Percentiles rank a stretch among this genome's conserved stretches.
phyloP scores from a whole-genome alignment of 2,797 vertebrate genomes.

The Cyclopterus lumpus region DNA sequence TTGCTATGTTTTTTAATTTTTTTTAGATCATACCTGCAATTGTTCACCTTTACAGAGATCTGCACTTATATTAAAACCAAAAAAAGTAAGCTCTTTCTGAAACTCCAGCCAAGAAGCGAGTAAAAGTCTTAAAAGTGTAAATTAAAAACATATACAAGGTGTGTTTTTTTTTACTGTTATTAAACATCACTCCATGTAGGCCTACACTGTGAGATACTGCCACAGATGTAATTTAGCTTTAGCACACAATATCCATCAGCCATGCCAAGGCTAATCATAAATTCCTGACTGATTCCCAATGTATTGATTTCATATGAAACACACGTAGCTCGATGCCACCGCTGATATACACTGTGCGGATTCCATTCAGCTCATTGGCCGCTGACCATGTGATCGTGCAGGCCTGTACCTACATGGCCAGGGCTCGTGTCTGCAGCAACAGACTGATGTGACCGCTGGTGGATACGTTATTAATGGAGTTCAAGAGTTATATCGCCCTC shows the following conservation, averaged over 20 bases:
- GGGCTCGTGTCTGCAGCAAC: conserved; percentile 50
- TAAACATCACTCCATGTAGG: conserved; percentile 8
- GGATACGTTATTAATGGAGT: conserved; percentile 75
- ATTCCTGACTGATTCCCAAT: conserved; percentile 29
- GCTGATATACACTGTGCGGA: conserved; percentile 59
- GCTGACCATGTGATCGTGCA: conserved; percentile 44
- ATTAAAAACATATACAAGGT: not conserved
- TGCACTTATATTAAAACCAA: not conserved
- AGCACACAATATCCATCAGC: conserved; percentile 9
- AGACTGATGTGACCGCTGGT: conserved; percentile 70
- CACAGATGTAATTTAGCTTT: conserved; percentile 28
- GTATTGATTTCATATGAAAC: conserved; percentile 56
- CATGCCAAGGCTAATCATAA: conserved; percentile 35
- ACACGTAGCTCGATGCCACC: conserved; percentile 41
- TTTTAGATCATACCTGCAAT: not conserved
- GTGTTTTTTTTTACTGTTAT: not conserved
- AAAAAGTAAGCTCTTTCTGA: not conserved
- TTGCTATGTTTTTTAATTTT: not conserved
- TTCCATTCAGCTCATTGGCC: conserved; percentile 60
- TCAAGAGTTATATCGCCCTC: conserved; percentile 73
- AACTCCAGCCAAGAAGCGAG: not conserved
- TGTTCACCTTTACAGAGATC: not conserved
- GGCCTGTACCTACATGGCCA: conserved; percentile 42
- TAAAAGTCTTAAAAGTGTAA: not conserved
- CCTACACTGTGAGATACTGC: not conserved